phyloP scores from a whole-genome alignment of 2,797 vertebrate species.

The Sebastes melanostomus region DNA sequence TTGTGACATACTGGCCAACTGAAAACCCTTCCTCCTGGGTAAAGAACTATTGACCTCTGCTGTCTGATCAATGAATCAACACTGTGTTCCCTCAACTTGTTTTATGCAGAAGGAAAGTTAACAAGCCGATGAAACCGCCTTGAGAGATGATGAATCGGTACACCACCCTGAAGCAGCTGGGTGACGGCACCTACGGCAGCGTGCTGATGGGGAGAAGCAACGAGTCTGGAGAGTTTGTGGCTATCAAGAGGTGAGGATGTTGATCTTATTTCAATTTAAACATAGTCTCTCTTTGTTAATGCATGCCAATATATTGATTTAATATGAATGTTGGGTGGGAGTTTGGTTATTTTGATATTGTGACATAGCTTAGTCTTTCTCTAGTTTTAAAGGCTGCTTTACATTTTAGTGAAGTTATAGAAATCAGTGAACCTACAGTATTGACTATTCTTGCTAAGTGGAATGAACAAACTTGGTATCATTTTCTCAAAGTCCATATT shows the following conservation, averaged over 20 bases:
- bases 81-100: background rate
- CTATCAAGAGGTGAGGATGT: constrained; percentile 91
- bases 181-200: constrained; percentile 96
- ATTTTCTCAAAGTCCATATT: background rate
- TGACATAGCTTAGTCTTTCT: background rate
- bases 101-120: constrained; percentile 15
- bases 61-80: constrained; percentile 12
- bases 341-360: background rate
- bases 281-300: background rate
- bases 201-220: constrained; percentile 97
- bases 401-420: background rate
- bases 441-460: background rate
- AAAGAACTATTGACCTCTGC: background rate
- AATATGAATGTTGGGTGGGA: background rate
- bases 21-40: background rate
- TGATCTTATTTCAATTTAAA: background rate
- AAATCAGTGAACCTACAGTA: background rate
- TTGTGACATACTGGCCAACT: background rate
- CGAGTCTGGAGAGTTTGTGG: constrained; percentile 95
- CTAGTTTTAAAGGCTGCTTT: background rate
- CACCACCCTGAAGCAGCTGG: constrained; percentile 92
- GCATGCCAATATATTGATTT: background rate
- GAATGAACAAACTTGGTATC: background rate
- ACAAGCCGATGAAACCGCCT: constrained; percentile 50
- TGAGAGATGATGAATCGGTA: constrained; percentile 92